Evolutionary conservation across 2,888 invertebrate genomes (phyloP).

Genomic region (Drosophila testacea): DNA sequence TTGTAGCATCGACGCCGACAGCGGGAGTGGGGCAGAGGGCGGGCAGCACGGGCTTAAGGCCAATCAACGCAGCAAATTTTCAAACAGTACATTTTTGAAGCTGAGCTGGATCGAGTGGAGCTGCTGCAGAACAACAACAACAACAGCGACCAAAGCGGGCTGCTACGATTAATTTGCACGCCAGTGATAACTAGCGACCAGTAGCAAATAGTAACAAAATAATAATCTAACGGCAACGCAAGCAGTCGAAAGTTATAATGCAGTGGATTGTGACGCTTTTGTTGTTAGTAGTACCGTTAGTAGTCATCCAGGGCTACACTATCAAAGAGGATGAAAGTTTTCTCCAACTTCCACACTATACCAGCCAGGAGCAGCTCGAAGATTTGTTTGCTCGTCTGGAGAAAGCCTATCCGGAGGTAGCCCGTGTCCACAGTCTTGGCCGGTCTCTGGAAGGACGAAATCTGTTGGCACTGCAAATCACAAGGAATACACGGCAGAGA

Average conservation of each 20-base stretch:
- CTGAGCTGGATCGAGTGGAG: conserved; percentile 53
- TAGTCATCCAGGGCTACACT: conserved; percentile 56
- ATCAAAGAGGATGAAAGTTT: conserved; percentile 87
- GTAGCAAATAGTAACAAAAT: conserved; percentile 10
- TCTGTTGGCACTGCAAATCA: conserved; percentile 90
- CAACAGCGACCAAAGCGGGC: conserved; percentile 5
- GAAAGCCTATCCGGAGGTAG: conserved; percentile 89
- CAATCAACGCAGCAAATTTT: conserved; percentile 77
- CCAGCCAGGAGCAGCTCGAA: conserved; percentile 90
- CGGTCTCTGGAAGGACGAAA: conserved; percentile 93
- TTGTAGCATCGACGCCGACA: conserved; percentile 24
- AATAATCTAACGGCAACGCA: conserved; percentile 35
- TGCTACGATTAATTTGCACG: conserved; percentile 61
- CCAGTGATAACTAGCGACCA: conserved; percentile 67
- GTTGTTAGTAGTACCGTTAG: conserved; percentile 28
- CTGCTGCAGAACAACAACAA: conserved; percentile 44
- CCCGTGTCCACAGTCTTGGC: conserved; percentile 91
- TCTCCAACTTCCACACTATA: conserved; percentile 88
- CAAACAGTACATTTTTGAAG: conserved; percentile 77
- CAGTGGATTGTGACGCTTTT: conserved; percentile 25
- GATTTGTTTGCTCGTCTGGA: conserved; percentile 88
- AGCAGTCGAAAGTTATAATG: conserved; percentile 32
- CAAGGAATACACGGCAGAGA: conserved; percentile 88
- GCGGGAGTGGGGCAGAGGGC: conserved; percentile 44
- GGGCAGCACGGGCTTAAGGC: conserved; percentile 67